Conservation (phyloP, 2,797 vertebrate species). For the Alcedo atthis region DNA sequence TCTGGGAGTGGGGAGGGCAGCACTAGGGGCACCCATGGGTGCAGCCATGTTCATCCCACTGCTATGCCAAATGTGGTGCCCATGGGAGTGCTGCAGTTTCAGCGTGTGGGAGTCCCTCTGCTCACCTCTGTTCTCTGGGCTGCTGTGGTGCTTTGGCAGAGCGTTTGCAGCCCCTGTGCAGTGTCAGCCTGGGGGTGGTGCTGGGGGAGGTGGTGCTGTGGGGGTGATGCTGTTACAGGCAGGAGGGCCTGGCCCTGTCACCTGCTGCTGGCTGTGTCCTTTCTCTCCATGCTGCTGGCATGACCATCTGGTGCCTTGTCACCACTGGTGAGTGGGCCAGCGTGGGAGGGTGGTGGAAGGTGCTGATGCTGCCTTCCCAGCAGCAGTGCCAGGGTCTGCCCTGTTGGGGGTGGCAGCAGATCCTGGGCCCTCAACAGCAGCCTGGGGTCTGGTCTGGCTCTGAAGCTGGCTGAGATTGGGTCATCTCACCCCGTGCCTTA, state of each 20-base stretch:
- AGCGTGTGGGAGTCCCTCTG: neutral
- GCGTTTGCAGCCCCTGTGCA: neutral
- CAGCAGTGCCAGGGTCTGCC: neutral
- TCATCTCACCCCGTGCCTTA: neutral
- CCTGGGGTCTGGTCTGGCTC: neutral
- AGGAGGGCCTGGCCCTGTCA: neutral
- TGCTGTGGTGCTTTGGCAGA: neutral
- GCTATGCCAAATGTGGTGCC: neutral
- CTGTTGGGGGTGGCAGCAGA: neutral
- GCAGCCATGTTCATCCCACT: neutral
- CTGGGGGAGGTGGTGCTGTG: neutral
- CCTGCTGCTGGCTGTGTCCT: neutral
- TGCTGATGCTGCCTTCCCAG: neutral
- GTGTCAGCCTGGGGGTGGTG: neutral
- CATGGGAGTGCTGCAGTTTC: neutral
- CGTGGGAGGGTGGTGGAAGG: fast-evolving
- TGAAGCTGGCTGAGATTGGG: neutral
- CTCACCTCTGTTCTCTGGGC: neutral
- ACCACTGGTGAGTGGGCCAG: too few species aligned
- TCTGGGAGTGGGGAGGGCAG: fast-evolving
- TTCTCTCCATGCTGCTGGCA: fast-evolving
- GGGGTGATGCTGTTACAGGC: neutral
- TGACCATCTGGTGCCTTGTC: fast-evolving
- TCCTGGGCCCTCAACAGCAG: neutral
- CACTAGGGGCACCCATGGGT: neutral